A percentile compares a stretch with the other conserved stretches of the same genome.
phyloP scores from a whole-genome alignment of 2,797 vertebrate genomes.

The Gambusia yucatana region DNA sequence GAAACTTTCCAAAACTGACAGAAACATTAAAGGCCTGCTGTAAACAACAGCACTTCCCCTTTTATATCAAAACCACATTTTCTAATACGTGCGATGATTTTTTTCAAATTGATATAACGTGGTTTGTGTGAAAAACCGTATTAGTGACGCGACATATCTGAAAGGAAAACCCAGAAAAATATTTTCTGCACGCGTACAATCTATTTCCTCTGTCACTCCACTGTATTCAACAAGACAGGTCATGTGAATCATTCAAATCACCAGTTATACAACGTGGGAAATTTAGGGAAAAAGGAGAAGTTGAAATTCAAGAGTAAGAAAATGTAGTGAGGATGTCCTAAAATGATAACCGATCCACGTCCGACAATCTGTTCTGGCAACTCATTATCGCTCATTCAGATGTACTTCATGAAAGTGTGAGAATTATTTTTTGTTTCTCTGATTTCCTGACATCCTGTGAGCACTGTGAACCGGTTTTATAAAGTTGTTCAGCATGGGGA shows the following conservation, averaged over 20 bases:
- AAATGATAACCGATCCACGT: slow-evolving; percentile 22
- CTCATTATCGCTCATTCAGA: slow-evolving; percentile 36
- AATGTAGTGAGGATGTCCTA: slow-evolving; percentile 28
- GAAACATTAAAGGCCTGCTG: neutral
- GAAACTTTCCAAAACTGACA: neutral
- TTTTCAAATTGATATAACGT: neutral
- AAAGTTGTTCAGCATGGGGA: slow-evolving; percentile 57
- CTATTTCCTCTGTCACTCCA: slow-evolving; percentile 16
- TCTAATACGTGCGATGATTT: neutral
- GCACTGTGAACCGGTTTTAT: slow-evolving; percentile 57
- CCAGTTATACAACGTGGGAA: slow-evolving; percentile 16
- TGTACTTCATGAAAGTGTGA: slow-evolving; percentile 37
- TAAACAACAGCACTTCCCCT: slow-evolving; percentile 1
- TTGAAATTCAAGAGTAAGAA: slow-evolving; percentile 34
- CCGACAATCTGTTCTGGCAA: slow-evolving; percentile 36
- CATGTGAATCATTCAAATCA: slow-evolving; percentile 35
- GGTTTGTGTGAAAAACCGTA: slow-evolving; percentile 5
- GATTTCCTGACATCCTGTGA: slow-evolving; percentile 43
- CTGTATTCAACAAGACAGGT: slow-evolving; percentile 20
- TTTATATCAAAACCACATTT: neutral
- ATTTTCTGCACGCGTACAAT: slow-evolving; percentile 19
- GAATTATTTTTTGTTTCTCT: slow-evolving; percentile 15
- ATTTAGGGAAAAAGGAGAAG: slow-evolving; percentile 20
- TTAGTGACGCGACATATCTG: slow-evolving; percentile 2
- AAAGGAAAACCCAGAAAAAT: slow-evolving; percentile 11